phyloP scores from a whole-genome alignment of 2,797 vertebrate genomes.

The Pteronotus mesoamericanus region DNA sequence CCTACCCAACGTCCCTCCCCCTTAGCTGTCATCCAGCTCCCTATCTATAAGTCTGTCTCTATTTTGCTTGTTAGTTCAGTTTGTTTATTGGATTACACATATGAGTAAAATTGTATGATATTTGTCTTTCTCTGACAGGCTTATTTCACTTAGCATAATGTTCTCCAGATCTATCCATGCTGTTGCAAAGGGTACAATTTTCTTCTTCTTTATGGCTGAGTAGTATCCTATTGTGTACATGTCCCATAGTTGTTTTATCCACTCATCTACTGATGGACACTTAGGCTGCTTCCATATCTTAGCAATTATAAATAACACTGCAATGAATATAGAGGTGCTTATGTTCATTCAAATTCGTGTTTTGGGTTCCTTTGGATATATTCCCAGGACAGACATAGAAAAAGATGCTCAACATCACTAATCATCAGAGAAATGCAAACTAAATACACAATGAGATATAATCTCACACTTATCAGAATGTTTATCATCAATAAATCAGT shows the following conservation, averaged over 20 bases:
- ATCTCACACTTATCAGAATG: not conserved
- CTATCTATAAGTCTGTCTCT: not conserved
- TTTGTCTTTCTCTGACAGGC: not conserved
- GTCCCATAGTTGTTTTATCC: not conserved
- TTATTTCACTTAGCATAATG: not conserved
- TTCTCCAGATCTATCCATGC: not conserved
- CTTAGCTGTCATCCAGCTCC: not conserved
- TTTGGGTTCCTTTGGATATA: not conserved
- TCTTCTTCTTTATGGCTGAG: not conserved
- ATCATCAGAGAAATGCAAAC: not conserved
- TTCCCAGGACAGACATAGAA: not conserved
- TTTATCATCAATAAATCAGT: not conserved
- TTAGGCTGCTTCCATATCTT: not conserved
- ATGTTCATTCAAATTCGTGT: not conserved
- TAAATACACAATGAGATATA: not conserved
- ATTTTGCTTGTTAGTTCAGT: not conserved
- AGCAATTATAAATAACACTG: not conserved
- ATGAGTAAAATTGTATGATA: not conserved
- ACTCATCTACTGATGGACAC: not conserved
- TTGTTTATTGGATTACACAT: not conserved
- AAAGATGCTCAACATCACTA: not conserved
- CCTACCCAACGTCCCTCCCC: not conserved
- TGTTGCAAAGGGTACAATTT: not conserved
- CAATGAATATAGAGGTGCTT: not conserved
- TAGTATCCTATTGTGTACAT: not conserved